Conservation (phyloP, 1,140 invertebrate genomes). For the Drosophila prosaltans region DNA sequence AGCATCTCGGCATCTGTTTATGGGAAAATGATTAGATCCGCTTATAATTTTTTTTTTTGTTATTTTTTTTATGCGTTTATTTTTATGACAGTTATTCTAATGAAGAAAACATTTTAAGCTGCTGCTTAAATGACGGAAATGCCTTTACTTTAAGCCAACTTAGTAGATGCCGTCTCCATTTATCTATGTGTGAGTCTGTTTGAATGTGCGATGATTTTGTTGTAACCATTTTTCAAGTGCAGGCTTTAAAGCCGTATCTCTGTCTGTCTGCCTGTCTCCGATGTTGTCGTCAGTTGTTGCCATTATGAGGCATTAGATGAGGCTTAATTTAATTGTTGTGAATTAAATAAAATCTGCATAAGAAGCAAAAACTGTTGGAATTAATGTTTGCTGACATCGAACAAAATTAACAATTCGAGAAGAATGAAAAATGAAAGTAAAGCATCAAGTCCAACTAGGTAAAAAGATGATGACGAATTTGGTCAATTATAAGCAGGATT, state of each 20-base stretch:
- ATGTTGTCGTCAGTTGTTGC: constrained; percentile 20
- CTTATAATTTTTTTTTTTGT: constrained; percentile 62
- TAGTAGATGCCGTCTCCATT: background rate
- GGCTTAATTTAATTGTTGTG: constrained; percentile 75
- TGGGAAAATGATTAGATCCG: constrained; percentile 81
- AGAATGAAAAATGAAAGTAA: background rate
- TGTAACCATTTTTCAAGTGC: constrained; percentile 76
- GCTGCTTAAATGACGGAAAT: constrained; percentile 77
- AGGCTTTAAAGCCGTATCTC: constrained; percentile 45
- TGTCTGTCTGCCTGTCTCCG: constrained; percentile 29
- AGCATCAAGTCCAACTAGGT: too few species aligned
- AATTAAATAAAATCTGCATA: constrained; percentile 68
- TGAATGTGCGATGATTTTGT: constrained; percentile 66
- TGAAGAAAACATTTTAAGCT: constrained; percentile 79
- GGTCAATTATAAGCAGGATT: too few species aligned
- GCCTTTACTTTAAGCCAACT: constrained; percentile 34
- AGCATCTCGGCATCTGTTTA: constrained; percentile 58
- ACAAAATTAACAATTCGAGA: background rate
- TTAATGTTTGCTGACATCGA: background rate
- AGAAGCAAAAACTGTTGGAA: constrained; percentile 12
- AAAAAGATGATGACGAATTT: too few species aligned
- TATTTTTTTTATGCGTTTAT: constrained; percentile 77
- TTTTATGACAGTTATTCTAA: constrained; percentile 82
- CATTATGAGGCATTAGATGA: constrained; percentile 66
- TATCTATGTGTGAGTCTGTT: background rate